phyloP scores from a whole-genome alignment of 2,797 vertebrate genomes.

The Epinephelus awoara region DNA sequence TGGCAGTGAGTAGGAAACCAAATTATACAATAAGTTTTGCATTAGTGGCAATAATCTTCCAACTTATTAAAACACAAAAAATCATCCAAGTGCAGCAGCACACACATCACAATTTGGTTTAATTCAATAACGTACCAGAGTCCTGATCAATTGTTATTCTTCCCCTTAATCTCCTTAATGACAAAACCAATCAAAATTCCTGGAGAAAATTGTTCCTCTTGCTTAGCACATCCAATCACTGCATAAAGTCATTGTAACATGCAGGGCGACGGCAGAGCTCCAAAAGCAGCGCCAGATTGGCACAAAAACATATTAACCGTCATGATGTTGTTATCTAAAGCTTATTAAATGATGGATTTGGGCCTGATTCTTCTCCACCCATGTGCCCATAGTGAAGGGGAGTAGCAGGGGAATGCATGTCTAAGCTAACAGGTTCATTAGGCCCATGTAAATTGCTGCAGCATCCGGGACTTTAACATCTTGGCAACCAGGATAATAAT shows the following conservation, averaged over 20 bases:
- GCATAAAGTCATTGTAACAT: slow-evolving; percentile 48
- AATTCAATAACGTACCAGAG: slow-evolving; percentile 60
- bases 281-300: slow-evolving; percentile 50
- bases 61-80: slow-evolving; percentile 57
- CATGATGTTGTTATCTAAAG: slow-evolving; percentile 68
- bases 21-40: slow-evolving; percentile 51
- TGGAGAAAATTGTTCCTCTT: slow-evolving; percentile 44
- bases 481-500: slow-evolving; percentile 76
- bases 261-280: slow-evolving; percentile 39
- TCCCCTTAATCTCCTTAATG: slow-evolving; percentile 55
- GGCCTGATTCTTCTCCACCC: slow-evolving; percentile 37
- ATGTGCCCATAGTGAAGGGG: slow-evolving; percentile 40
- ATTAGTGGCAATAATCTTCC: slow-evolving; percentile 49
- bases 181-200: slow-evolving; percentile 60
- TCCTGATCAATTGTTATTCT: slow-evolving; percentile 57
- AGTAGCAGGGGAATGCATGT: slow-evolving; percentile 63
- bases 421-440: slow-evolving; percentile 78
- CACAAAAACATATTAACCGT: slow-evolving; percentile 64
- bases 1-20: slow-evolving; percentile 16
- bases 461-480: slow-evolving; percentile 67
- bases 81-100: slow-evolving; percentile 29
- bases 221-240: slow-evolving; percentile 45
- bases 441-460: slow-evolving; percentile 67
- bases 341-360: slow-evolving; percentile 68
- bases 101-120: slow-evolving; percentile 45